Percentiles rank a stretch among this genome's conserved stretches.
These are phyloP conservation scores for Oncorhynchus keta DNA, from an alignment of 2,113 vertebrate species.

Conservation along the genomic window DNA sequence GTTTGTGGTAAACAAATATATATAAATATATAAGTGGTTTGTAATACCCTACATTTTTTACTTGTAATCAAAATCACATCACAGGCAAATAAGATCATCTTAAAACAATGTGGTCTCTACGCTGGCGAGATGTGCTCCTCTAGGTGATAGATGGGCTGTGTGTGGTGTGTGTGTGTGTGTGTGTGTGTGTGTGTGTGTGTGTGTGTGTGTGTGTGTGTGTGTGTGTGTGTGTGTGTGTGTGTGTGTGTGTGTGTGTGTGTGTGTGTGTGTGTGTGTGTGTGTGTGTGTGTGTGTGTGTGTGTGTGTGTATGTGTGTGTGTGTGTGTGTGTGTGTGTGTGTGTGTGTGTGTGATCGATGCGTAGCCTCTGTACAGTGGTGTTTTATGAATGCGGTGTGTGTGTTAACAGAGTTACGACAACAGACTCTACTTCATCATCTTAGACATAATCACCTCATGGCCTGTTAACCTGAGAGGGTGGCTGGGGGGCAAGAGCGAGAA, in stretches of 20 bases:
- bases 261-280: background rate
- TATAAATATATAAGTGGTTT: slow-evolving; percentile 37
- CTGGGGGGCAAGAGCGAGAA: background rate
- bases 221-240: too few relatives aligned
- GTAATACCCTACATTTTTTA: slow-evolving; percentile 49
- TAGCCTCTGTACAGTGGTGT: slow-evolving; percentile 26
- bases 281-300: too few relatives aligned
- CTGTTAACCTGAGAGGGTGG: slow-evolving; percentile 29
- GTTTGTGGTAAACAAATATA: slow-evolving; percentile 47
- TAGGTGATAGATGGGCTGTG: background rate
- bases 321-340: too few relatives aligned
- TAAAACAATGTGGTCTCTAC: background rate
- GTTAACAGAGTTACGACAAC: slow-evolving; percentile 45
- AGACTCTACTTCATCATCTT: slow-evolving; percentile 52
- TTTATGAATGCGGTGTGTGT: slow-evolving; percentile 34
- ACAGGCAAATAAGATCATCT: slow-evolving; percentile 48
- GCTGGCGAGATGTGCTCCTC: background rate
- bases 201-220: too few relatives aligned
- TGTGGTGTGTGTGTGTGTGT: too few relatives aligned
- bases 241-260: too few relatives aligned
- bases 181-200: too few relatives aligned
- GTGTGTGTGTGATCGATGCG: slow-evolving; percentile 43
- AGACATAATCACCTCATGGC: slow-evolving; percentile 46
- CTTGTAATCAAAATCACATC: slow-evolving; percentile 55
- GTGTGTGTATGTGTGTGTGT: too few relatives aligned